Evolutionary conservation across 2,113 vertebrate species (phyloP).

Genomic region (Phyllostomus discolor): DNA sequence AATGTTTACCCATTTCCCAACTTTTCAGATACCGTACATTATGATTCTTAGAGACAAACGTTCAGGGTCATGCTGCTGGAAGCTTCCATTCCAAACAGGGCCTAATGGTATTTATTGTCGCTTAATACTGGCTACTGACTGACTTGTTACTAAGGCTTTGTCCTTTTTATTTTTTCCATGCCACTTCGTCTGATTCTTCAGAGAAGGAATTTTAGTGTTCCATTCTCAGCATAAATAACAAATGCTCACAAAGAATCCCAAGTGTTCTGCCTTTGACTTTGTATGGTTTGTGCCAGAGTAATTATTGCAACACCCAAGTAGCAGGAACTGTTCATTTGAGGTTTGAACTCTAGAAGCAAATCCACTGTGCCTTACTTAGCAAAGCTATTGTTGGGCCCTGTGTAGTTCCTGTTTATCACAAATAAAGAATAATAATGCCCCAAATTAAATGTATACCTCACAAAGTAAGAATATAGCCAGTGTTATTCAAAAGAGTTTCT

Average conservation of each 20-base stretch:
- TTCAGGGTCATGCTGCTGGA: background rate
- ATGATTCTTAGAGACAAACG: background rate
- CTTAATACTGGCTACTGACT: constrained; percentile 18
- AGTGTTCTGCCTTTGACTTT: constrained; percentile 8
- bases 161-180: constrained; percentile 38
- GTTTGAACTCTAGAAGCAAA: background rate
- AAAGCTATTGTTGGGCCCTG: background rate
- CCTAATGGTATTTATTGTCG: constrained; percentile 13
- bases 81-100: background rate
- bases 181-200: constrained; percentile 22
- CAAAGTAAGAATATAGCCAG: background rate
- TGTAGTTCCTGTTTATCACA: background rate
- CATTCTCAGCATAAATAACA: constrained; percentile 23
- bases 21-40: background rate
- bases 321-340: background rate
- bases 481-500: constrained; percentile 13
- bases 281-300: background rate
- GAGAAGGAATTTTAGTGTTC: background rate
- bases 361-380: background rate
- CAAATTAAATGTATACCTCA: background rate
- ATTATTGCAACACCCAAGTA: background rate
- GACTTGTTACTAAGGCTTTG: constrained; percentile 23
- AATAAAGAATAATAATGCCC: background rate
- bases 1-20: background rate
- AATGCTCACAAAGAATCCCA: constrained; percentile 28